Conservation (phyloP, 2,113 vertebrate genomes). For the Gasterosteus aculeatus region DNA sequence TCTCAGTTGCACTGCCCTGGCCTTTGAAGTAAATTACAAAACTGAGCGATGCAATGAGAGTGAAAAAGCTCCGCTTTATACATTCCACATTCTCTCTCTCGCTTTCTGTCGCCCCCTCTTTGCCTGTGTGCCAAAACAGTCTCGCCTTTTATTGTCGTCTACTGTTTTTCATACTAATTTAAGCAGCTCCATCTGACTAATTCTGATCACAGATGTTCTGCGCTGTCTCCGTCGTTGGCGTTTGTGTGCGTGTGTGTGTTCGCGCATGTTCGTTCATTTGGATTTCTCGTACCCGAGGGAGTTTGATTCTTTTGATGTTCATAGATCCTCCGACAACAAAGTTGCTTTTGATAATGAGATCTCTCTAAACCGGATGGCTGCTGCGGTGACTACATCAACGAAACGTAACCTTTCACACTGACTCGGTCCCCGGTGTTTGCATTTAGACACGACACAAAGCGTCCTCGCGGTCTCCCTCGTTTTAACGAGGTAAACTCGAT, state of each 20-base stretch:
- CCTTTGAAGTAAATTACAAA: slow-evolving; percentile 63
- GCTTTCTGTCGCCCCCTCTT: slow-evolving; percentile 16
- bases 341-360: slow-evolving; percentile 31
- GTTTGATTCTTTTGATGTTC: slow-evolving; percentile 42
- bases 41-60: slow-evolving; percentile 16
- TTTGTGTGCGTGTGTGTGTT: slow-evolving; percentile 10
- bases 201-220: slow-evolving; percentile 63
- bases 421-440: slow-evolving; percentile 35
- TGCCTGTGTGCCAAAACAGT: slow-evolving; percentile 11
- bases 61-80: slow-evolving; percentile 33
- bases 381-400: background rate
- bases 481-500: slow-evolving; percentile 10
- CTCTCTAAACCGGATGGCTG: slow-evolving; percentile 27
- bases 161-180: slow-evolving; percentile 65
- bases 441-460: slow-evolving; percentile 18
- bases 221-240: slow-evolving; percentile 24
- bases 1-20: slow-evolving; percentile 27
- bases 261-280: slow-evolving; percentile 29
- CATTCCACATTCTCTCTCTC: slow-evolving; percentile 28
- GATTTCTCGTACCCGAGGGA: background rate
- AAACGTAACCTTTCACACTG: slow-evolving; percentile 1
- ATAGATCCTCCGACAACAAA: slow-evolving; percentile 34
- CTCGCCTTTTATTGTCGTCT: slow-evolving; percentile 17
- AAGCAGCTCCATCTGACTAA: slow-evolving; percentile 59
- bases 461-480: slow-evolving; percentile 25